Evolutionary conservation across 2,888 invertebrate genomes (phyloP), one percentile per base, ranked within the genome.

Genomic region (Petrolisthes cinctipes): DNA sequence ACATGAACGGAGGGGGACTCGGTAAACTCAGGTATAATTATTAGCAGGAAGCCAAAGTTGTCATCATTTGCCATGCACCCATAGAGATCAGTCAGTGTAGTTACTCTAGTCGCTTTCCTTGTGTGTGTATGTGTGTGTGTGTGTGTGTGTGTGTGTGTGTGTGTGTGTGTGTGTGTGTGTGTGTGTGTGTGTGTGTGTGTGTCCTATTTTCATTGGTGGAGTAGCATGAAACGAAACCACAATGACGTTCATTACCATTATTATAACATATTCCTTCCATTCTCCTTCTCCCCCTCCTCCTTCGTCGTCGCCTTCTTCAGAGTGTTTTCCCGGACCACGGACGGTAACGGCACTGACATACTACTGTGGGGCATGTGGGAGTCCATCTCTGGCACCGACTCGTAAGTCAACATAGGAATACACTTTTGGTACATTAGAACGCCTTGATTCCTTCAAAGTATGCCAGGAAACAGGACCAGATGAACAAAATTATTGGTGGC

Each of bases 1-100:
- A 90, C 83, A 85, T 91, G 89, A 83, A 89, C 75, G 91, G 91
- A 14, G 86, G 84, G 1, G 91, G 91, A 11, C 53, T 90, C 4
- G 91, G 91, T 14, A 17, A 68, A 0, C 51, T 90, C 78, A 86
- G 83, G 88, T 90, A 71, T 7, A 82, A 4, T 37, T 37, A 37
- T 37, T 37, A 37, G 37, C 37, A 37, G 37, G 37, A 37, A 37
- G 37, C 37, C 37, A 37, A 37, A 37, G 23, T 17, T 84, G 9
- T 76, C 84, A 11, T 17, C 76, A 4, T 76, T 61, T 6, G 54
- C 87, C 4, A 17, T 37, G 1, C 37, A 37, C 37, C 37, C 2
- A 37, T 0, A 37, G 37, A 37, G 37, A 37, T 37, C 37, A 37
- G 20, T 7, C 9, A 5, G 4, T 54, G 23, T 76, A 37, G 17